A percentile compares a stretch with the other conserved stretches of the same genome.
Conservation (phyloP, 2,888 invertebrate genomes). For the Nysson spinosus region DNA sequence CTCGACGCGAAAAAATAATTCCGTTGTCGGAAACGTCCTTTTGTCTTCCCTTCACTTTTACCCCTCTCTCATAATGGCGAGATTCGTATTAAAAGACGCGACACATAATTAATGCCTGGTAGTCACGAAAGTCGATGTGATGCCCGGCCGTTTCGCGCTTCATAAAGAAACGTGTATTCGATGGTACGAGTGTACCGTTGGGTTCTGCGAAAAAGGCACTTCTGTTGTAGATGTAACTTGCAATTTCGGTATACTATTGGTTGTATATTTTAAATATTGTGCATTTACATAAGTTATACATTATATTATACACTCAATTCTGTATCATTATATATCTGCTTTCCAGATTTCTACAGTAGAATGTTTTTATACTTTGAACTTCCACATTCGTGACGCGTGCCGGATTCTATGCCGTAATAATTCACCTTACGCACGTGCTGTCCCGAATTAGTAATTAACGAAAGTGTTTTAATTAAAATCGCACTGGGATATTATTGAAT, state of each 20-base stretch:
- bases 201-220: too few species aligned
- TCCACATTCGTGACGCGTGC: slow-evolving; percentile 50
- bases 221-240: too few species aligned
- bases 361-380: slow-evolving; percentile 12
- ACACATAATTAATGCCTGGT: slow-evolving; percentile 57
- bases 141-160: slow-evolving; percentile 33
- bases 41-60: slow-evolving; percentile 38
- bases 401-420: slow-evolving; percentile 17
- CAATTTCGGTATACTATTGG: too few species aligned
- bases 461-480: slow-evolving; percentile 33
- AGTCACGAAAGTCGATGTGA: slow-evolving; percentile 54
- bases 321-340: too few species aligned
- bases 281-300: too few species aligned
- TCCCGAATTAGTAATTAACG: slow-evolving; percentile 1
- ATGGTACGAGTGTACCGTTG: too few species aligned
- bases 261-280: too few species aligned
- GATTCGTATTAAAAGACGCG: slow-evolving; percentile 58
- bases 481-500: too few species aligned
- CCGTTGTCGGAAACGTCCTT: slow-evolving; percentile 40
- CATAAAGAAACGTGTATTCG: slow-evolving; percentile 33
- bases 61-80: slow-evolving; percentile 39
- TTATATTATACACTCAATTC: too few species aligned
- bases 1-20: slow-evolving; percentile 55
- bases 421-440: slow-evolving; percentile 22
- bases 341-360: too few species aligned